Percentiles rank a stretch among this genome's conserved stretches.
phyloP scores from a whole-genome alignment of 1,140 invertebrate species.

The Belonocnema kinseyi region DNA sequence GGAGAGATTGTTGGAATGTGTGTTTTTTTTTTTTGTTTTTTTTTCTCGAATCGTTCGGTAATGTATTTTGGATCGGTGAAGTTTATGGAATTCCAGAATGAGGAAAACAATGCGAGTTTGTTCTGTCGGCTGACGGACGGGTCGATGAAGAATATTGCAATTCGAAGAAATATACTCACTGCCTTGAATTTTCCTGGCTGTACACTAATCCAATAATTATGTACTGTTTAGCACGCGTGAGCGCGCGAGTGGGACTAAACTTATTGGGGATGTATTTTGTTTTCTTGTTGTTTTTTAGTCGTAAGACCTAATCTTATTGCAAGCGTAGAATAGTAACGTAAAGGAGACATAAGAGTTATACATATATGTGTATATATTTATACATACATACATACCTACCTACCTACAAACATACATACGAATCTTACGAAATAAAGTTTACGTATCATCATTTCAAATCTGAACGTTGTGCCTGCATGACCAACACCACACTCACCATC shows the following conservation, averaged over 20 bases:
- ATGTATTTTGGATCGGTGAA: slow-evolving; percentile 32
- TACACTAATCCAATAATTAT: slow-evolving; percentile 17
- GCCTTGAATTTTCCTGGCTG: slow-evolving; percentile 30
- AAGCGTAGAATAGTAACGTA: slow-evolving; percentile 41
- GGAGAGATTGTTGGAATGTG: slow-evolving; percentile 16
- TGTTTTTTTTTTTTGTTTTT: background rate
- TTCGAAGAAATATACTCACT: slow-evolving; percentile 14
- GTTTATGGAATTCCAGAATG: slow-evolving; percentile 23
- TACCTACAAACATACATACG: slow-evolving; percentile 35
- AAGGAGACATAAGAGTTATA: slow-evolving; percentile 39
- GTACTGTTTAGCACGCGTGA: slow-evolving; percentile 24
- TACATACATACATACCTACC: slow-evolving; percentile 52
- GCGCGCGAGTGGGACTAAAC: slow-evolving; percentile 37
- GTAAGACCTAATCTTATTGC: slow-evolving; percentile 46
- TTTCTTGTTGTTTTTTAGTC: slow-evolving; percentile 43
- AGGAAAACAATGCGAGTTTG: slow-evolving; percentile 13
- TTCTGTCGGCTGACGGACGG: background rate
- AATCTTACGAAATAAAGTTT: slow-evolving; percentile 60
- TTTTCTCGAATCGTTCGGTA: slow-evolving; percentile 7
- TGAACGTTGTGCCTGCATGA: slow-evolving; percentile 22
- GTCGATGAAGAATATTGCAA: background rate
- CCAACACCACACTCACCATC: slow-evolving; percentile 23
- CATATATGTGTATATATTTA: slow-evolving; percentile 62
- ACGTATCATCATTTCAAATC: slow-evolving; percentile 57
- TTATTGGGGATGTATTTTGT: slow-evolving; percentile 33